phyloP scores from a whole-genome alignment of 2,888 invertebrate genomes.

The Eupeodes latifasciatus region DNA sequence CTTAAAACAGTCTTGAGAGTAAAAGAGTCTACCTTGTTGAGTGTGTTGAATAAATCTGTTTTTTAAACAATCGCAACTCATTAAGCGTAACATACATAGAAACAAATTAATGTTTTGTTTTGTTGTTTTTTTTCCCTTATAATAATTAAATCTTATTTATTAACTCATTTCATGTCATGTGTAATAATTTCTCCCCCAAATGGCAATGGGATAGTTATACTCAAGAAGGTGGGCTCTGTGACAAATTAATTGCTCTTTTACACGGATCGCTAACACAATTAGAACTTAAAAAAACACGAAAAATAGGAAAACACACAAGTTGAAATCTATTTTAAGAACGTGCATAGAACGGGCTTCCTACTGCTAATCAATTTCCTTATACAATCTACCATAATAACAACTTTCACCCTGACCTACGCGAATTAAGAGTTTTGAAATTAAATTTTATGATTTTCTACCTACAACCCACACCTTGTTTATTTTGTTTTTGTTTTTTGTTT shows the following conservation, averaged over 20 bases:
- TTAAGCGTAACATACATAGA: background rate
- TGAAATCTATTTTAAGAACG: conserved; percentile 1
- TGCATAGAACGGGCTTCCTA: conserved; percentile 17
- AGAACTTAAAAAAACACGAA: conserved; percentile 6
- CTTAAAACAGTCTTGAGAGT: background rate
- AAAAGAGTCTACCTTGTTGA: background rate
- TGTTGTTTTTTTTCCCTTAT: background rate
- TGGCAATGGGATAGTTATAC: conserved; percentile 9
- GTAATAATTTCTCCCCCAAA: conserved; percentile 11
- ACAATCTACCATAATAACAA: conserved; percentile 14
- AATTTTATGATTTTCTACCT: background rate
- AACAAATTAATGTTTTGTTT: background rate
- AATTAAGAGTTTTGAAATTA: background rate
- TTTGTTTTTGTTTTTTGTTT: background rate
- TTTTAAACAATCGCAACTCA: conserved; percentile 2
- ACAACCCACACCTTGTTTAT: conserved; percentile 14
- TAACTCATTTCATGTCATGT: conserved; percentile 17
- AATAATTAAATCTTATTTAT: conserved; percentile 28
- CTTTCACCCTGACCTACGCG: conserved; percentile 50
- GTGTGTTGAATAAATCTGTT: conserved; percentile 22
- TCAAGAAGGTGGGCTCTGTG: conserved; percentile 16
- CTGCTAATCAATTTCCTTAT: conserved; percentile 6
- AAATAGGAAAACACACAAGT: background rate
- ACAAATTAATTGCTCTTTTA: conserved; percentile 36
- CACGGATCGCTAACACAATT: conserved; percentile 27